These are phyloP conservation scores for Diploscapter pachys DNA, from an alignment of 1,140 invertebrate genomes.

Conservation along the genomic window DNA sequence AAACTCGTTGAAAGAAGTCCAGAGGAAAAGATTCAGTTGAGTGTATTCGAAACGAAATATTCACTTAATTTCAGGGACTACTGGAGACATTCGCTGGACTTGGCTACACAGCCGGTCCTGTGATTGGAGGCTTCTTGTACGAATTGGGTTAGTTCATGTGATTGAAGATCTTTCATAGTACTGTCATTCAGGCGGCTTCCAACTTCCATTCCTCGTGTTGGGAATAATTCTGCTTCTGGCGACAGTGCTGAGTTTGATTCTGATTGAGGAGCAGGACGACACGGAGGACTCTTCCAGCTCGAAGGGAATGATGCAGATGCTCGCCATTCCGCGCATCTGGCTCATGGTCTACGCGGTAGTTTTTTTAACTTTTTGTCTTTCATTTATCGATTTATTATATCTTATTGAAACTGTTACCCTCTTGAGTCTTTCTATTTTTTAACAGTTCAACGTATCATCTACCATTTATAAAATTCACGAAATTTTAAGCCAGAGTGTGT, in stretches of 20 bases:
- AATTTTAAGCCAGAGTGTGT: too few relatives aligned
- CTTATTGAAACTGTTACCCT: too few relatives aligned
- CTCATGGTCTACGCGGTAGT: conserved; percentile 38
- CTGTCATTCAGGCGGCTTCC: conserved; percentile 67
- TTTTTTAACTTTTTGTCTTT: too few relatives aligned
- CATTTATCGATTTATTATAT: too few relatives aligned
- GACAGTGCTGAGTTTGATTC: conserved; percentile 72
- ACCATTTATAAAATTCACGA: too few relatives aligned
- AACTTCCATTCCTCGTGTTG: conserved; percentile 78
- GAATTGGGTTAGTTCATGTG: conserved; percentile 61
- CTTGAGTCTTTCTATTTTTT: too few relatives aligned
- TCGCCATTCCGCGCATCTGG: conserved; percentile 37
- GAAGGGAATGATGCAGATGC: conserved; percentile 38
- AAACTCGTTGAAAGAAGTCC: too few relatives aligned
- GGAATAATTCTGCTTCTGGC: conserved; percentile 74
- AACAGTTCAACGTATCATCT: too few relatives aligned
- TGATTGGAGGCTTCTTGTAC: conserved; percentile 53
- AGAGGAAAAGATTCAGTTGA: too few relatives aligned
- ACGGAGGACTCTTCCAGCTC: conserved; percentile 25
- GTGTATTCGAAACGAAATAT: too few relatives aligned
- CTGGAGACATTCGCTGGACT: conserved; percentile 85
- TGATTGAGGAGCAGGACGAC: conserved; percentile 66
- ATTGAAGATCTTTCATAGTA: too few relatives aligned
- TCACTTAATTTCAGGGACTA: conserved; percentile 66
- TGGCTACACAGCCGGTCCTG: conserved; percentile 64